Evolutionary conservation across 1,140 invertebrate species (phyloP).

Genomic region (Drosophila ohnishii): DNA sequence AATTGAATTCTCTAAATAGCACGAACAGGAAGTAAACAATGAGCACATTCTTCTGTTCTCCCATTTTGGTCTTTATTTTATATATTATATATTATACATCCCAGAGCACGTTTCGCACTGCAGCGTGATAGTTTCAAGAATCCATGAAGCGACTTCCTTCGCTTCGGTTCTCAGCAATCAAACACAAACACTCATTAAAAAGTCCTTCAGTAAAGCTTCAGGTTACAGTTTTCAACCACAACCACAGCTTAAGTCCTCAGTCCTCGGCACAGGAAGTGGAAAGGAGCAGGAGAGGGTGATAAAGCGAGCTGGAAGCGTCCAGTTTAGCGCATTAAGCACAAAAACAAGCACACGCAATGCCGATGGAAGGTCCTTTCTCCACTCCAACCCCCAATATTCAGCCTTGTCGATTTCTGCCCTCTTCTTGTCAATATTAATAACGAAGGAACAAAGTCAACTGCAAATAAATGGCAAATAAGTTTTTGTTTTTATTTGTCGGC

Average conservation of each 20-base stretch:
- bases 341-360: slow-evolving; percentile 63
- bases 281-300: slow-evolving; percentile 1
- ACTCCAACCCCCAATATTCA: background rate
- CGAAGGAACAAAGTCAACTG: slow-evolving; percentile 62
- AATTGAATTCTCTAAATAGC: slow-evolving; percentile 1
- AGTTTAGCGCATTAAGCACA: slow-evolving; percentile 67
- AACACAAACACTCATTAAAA: slow-evolving; percentile 75
- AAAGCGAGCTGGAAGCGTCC: slow-evolving; percentile 25
- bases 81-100: background rate
- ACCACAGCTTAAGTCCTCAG: slow-evolving; percentile 58
- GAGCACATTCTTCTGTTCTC: slow-evolving; percentile 1
- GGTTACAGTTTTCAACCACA: slow-evolving; percentile 73
- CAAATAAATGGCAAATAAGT: slow-evolving; percentile 77
- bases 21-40: slow-evolving; percentile 9
- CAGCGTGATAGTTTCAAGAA: slow-evolving; percentile 15
- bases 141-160: slow-evolving; percentile 34
- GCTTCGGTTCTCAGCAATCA: slow-evolving; percentile 48
- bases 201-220: slow-evolving; percentile 72
- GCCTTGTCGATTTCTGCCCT: slow-evolving; percentile 36
- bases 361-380: slow-evolving; percentile 37
- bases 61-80: slow-evolving; percentile 6
- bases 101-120: slow-evolving; percentile 28
- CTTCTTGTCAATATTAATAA: slow-evolving; percentile 72
- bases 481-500: slow-evolving; percentile 68
- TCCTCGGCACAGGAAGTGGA: slow-evolving; percentile 58